phyloP scores from a whole-genome alignment of 2,888 invertebrate genomes.

The Sesia apiformis region DNA sequence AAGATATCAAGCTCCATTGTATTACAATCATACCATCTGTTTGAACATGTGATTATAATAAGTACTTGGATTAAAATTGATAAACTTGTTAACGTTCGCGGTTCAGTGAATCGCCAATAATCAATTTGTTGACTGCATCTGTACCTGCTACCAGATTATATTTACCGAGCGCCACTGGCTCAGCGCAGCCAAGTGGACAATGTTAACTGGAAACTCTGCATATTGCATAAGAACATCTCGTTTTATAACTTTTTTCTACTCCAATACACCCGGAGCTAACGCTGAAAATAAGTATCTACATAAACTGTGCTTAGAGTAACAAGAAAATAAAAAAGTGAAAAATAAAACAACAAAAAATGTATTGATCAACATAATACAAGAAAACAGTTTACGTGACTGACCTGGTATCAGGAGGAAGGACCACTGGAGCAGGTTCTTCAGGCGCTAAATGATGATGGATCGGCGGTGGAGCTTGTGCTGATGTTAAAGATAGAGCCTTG shows the following conservation, averaged over 20 bases:
- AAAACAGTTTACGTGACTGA: conserved; percentile 24
- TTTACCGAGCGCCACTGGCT: background rate
- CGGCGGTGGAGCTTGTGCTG: conserved; percentile 49
- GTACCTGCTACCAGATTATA: background rate
- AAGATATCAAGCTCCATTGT: too few species aligned
- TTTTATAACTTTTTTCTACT: too few species aligned
- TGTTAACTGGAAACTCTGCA: background rate
- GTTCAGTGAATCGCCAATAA: conserved; percentile 22
- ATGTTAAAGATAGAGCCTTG: conserved; percentile 84
- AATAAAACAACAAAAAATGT: background rate
- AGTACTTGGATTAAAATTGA: background rate
- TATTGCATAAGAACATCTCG: too few species aligned
- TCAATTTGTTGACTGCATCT: conserved; percentile 16
- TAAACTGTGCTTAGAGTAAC: too few species aligned
- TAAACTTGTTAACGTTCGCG: conserved; percentile 18
- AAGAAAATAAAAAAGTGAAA: background rate
- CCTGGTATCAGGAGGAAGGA: conserved; percentile 39
- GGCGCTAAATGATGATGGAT: conserved; percentile 22
- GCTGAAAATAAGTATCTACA: too few species aligned
- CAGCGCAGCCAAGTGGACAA: background rate
- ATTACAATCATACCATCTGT: background rate
- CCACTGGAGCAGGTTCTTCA: conserved; percentile 23
- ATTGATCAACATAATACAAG: background rate
- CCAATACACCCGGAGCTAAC: too few species aligned
- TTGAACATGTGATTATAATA: background rate